These are phyloP conservation scores for Terrapene triunguis DNA, from an alignment of 2,113 vertebrate genomes.

Conservation along the genomic window DNA sequence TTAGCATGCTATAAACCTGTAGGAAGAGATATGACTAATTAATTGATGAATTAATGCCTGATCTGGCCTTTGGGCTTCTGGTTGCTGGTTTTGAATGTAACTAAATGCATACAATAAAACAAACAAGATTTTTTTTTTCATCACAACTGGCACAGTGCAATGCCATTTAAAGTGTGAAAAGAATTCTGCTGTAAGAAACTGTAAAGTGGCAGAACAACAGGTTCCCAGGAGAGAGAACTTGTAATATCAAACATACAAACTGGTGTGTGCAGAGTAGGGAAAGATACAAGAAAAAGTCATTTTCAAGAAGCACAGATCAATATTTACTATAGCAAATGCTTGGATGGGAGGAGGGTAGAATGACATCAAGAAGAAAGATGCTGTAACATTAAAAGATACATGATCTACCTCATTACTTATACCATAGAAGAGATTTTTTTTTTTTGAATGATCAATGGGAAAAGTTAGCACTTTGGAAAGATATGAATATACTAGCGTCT, in stretches of 20 bases:
- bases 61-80: slow-evolving; percentile 7
- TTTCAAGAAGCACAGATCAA: slow-evolving; percentile 58
- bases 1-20: not conserved
- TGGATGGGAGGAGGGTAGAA: not conserved
- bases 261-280: slow-evolving; percentile 28
- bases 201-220: slow-evolving; percentile 25
- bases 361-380: slow-evolving; percentile 45
- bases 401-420: slow-evolving; percentile 39
- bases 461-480: slow-evolving; percentile 40
- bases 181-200: slow-evolving; percentile 39
- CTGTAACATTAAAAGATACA: slow-evolving; percentile 33
- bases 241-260: slow-evolving; percentile 41
- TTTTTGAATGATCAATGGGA: slow-evolving; percentile 37
- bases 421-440: slow-evolving; percentile 16
- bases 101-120: slow-evolving; percentile 9
- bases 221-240: slow-evolving; percentile 35
- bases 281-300: slow-evolving; percentile 62
- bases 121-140: not conserved
- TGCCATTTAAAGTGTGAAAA: slow-evolving; percentile 42
- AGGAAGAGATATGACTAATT: not conserved
- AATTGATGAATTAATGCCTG: slow-evolving; percentile 14
- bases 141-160: not conserved
- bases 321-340: slow-evolving; percentile 48
- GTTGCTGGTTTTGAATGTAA: slow-evolving; percentile 15
- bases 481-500: slow-evolving; percentile 6